Evolutionary conservation across 2,888 invertebrate species (phyloP).

Genomic region (Cephalotes varians): DNA sequence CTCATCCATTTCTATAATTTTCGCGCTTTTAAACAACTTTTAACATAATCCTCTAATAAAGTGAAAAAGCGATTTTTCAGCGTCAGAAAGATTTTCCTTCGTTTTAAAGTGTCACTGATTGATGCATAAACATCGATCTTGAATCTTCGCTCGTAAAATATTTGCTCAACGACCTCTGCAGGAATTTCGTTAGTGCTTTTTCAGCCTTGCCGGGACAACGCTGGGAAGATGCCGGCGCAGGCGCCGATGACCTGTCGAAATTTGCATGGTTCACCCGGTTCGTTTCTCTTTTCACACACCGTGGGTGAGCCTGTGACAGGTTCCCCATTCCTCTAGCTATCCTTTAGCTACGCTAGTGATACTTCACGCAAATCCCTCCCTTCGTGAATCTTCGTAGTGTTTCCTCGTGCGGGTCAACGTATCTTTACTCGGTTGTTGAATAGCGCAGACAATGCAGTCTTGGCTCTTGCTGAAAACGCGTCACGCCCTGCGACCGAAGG

Average conservation of each 20-base stretch:
- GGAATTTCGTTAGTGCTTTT: constrained; percentile 21
- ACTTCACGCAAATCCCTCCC: constrained; percentile 66
- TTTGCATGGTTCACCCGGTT: constrained; percentile 62
- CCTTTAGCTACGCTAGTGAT: constrained; percentile 80
- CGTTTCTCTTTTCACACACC: constrained; percentile 43
- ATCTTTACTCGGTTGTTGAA: constrained; percentile 55
- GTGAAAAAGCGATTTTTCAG: neutral
- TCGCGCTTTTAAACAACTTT: neutral
- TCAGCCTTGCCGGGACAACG: neutral
- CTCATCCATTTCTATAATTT: neutral
- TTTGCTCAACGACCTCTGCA: constrained; percentile 10
- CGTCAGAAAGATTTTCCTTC: neutral
- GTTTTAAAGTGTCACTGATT: constrained; percentile 21
- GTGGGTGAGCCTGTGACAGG: constrained; percentile 62
- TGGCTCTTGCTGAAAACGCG: constrained; percentile 60
- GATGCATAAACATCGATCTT: constrained; percentile 18
- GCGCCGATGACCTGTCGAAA: constrained; percentile 36
- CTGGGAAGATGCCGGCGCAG: neutral
- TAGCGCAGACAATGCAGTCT: constrained; percentile 66
- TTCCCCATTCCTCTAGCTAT: constrained; percentile 78
- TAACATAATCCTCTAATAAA: neutral
- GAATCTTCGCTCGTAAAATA: constrained; percentile 18
- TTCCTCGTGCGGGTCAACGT: constrained; percentile 45
- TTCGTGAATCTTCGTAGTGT: constrained; percentile 51
- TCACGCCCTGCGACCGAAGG: constrained; percentile 63